These are phyloP conservation scores for Prolemur simus DNA, from an alignment of 2,113 vertebrate genomes.

Conservation along the genomic window DNA sequence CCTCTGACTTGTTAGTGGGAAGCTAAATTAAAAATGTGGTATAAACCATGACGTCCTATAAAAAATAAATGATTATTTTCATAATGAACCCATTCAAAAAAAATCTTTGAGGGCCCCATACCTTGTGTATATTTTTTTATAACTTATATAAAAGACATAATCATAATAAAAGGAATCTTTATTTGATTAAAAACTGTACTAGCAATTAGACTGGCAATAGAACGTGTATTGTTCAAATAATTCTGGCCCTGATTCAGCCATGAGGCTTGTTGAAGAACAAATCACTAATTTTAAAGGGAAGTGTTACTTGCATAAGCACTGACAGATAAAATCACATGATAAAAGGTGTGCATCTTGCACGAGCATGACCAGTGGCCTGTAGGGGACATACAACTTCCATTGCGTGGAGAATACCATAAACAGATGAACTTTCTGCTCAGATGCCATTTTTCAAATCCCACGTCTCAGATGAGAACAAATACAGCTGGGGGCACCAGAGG, in stretches of 20 bases:
- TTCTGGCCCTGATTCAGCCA: not conserved
- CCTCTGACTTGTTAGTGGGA: not conserved
- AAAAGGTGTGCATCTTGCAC: not conserved
- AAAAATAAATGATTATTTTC: slow-evolving; percentile 18
- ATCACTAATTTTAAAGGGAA: not conserved
- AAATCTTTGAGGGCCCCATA: not conserved
- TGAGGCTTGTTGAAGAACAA: not conserved
- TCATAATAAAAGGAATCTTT: not conserved
- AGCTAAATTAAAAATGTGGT: not conserved
- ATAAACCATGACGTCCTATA: not conserved
- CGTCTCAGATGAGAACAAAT: not conserved
- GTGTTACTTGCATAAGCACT: not conserved
- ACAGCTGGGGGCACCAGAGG: not conserved
- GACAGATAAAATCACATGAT: not conserved
- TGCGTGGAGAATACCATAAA: not conserved
- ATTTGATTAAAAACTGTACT: not conserved
- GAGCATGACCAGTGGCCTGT: not conserved
- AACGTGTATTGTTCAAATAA: not conserved
- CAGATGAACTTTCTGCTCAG: not conserved
- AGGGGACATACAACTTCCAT: not conserved
- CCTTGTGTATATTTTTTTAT: not conserved
- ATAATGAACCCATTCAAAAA: not conserved
- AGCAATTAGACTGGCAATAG: slow-evolving; percentile 15
- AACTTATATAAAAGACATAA: not conserved
- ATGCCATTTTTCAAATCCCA: not conserved